Percentiles rank a stretch among this genome's conserved stretches.
These are phyloP conservation scores for Oncopeltus fasciatus DNA, from an alignment of 1,140 invertebrate species.

Conservation along the genomic window DNA sequence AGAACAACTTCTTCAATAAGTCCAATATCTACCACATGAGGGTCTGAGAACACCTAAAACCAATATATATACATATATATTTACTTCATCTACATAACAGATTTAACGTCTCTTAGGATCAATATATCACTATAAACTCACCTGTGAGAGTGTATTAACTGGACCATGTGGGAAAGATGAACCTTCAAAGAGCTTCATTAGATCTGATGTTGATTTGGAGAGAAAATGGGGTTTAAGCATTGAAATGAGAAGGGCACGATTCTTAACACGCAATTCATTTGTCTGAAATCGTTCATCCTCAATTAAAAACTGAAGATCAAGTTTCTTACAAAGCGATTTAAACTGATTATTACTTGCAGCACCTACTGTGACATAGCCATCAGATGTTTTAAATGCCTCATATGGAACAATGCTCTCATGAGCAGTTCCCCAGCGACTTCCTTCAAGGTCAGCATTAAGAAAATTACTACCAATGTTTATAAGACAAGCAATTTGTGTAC, in stretches of 20 bases:
- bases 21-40: constrained; percentile 59
- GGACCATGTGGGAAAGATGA: constrained; percentile 75
- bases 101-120: too few relatives aligned
- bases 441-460: constrained; percentile 69
- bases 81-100: too few relatives aligned
- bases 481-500: constrained; percentile 76
- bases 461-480: constrained; percentile 85
- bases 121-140: too few relatives aligned
- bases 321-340: constrained; percentile 44
- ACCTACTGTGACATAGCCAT: constrained; percentile 73
- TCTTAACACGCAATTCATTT: constrained; percentile 58
- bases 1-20: constrained; percentile 66
- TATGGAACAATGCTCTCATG: constrained; percentile 93
- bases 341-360: constrained; percentile 70
- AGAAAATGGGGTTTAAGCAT: constrained; percentile 47
- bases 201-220: constrained; percentile 56
- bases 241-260: constrained; percentile 52
- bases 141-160: constrained; percentile 68
- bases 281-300: constrained; percentile 48
- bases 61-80: background rate
- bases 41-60: constrained; percentile 62
- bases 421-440: constrained; percentile 68
- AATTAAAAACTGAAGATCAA: constrained; percentile 45
- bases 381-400: constrained; percentile 65
- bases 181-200: constrained; percentile 56